These are phyloP conservation scores for Bothrops jararaca DNA, from an alignment of 2,113 vertebrate species.

Conservation along the genomic window DNA sequence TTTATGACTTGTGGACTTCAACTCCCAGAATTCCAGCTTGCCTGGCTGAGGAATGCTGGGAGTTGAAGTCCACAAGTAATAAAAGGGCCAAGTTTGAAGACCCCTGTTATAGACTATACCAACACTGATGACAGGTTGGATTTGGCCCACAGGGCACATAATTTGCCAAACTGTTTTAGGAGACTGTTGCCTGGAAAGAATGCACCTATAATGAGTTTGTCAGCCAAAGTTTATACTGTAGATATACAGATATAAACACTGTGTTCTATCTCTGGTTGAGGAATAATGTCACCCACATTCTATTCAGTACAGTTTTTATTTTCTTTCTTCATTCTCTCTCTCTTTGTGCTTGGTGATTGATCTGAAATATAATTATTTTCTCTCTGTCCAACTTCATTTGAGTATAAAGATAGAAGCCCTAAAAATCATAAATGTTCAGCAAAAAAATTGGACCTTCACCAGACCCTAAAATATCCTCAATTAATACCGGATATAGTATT, in stretches of 20 bases:
- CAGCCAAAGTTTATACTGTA: not conserved
- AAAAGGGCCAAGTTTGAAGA: too few relatives aligned
- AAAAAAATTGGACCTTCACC: not conserved
- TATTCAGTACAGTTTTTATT: not conserved
- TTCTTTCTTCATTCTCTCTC: not conserved
- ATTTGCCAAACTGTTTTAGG: not conserved
- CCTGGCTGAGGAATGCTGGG: too few relatives aligned
- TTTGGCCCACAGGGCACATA: not conserved
- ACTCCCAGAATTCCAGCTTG: too few relatives aligned
- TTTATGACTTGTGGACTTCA: too few relatives aligned
- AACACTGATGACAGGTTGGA: not conserved
- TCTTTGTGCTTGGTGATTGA: not conserved
- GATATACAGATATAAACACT: not conserved
- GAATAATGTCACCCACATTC: not conserved
- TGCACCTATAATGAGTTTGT: not conserved
- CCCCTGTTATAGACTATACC: not conserved
- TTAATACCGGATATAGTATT: not conserved
- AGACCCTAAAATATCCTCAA: not conserved
- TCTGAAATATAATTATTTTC: not conserved
- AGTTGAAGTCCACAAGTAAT: too few relatives aligned
- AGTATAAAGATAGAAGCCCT: not conserved
- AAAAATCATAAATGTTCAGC: not conserved
- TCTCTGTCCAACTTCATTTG: not conserved
- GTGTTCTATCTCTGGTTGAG: not conserved
- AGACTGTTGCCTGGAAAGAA: not conserved